Conservation (phyloP, 2,888 invertebrate species). For the Rhingia campestris region DNA sequence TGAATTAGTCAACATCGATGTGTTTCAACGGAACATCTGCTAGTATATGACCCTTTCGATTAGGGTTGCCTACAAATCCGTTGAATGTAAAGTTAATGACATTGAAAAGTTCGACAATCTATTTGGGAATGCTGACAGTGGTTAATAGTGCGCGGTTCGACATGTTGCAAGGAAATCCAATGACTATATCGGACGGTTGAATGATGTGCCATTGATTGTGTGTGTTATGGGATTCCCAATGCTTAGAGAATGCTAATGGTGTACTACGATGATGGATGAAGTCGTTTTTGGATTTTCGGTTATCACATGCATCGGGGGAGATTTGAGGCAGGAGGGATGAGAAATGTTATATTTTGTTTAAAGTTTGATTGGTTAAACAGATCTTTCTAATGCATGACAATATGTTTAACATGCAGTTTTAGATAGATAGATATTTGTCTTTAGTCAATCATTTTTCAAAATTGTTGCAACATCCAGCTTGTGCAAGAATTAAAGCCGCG, state of each 20-base stretch:
- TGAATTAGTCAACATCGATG: background rate
- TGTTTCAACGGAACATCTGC: background rate
- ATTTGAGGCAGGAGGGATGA: conserved; percentile 14
- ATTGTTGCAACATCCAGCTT: no score
- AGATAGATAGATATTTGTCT: no score
- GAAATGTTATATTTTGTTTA: conserved; percentile 40
- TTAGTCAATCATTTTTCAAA: no score
- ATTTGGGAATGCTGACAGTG: conserved; percentile 21
- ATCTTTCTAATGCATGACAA: background rate
- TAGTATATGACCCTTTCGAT: background rate
- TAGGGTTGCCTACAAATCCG: conserved; percentile 24
- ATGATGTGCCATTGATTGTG: conserved; percentile 17
- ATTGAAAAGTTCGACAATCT: conserved; percentile 43
- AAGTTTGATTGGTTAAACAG: conserved; percentile 46
- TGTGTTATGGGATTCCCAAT: background rate
- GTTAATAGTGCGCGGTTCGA: conserved; percentile 30
- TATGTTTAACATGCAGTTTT: no score
- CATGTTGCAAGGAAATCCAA: conserved; percentile 2
- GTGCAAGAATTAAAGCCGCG: no score
- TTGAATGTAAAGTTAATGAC: conserved; percentile 60
- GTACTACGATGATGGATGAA: conserved; percentile 58
- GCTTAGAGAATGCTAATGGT: conserved; percentile 38
- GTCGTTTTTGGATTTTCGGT: conserved; percentile 57
- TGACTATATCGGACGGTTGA: background rate
- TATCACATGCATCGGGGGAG: conserved; percentile 36